A percentile compares a stretch with the other conserved stretches of the same genome.
phyloP scores from a whole-genome alignment of 2,113 vertebrate species.

The Neomonachus schauinslandi region DNA sequence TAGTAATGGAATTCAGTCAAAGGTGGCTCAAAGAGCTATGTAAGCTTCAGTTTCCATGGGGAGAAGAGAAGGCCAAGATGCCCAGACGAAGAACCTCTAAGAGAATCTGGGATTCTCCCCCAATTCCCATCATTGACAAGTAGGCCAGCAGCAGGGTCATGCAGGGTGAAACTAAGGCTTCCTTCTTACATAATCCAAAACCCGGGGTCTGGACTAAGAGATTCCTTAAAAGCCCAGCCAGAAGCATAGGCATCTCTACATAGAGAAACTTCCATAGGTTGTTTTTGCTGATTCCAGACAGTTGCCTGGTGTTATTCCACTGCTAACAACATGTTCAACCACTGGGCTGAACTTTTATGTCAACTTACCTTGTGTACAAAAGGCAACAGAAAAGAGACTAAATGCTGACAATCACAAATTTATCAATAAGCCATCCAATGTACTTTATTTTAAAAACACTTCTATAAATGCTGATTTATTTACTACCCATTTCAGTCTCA shows the following conservation, averaged over 20 bases:
- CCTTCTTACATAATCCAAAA: background rate
- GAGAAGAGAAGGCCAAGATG: background rate
- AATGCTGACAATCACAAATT: slow-evolving; percentile 13
- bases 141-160: background rate
- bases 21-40: background rate
- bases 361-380: background rate
- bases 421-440: background rate
- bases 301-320: background rate
- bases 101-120: background rate
- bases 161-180: background rate
- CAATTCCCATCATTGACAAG: background rate
- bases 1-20: slow-evolving; percentile 6
- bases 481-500: slow-evolving; percentile 23
- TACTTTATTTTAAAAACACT: slow-evolving; percentile 16
- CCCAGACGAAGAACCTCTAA: background rate
- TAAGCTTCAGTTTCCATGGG: background rate
- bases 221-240: background rate
- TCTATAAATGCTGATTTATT: slow-evolving; percentile 15
- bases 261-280: background rate
- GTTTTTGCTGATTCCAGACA: background rate
- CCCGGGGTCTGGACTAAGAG: background rate
- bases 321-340: background rate
- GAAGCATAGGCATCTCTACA: background rate
- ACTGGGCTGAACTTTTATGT: background rate
- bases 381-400: background rate